These are phyloP conservation scores for Penelope pileata DNA, from an alignment of 2,113 vertebrate genomes.

Conservation along the genomic window DNA sequence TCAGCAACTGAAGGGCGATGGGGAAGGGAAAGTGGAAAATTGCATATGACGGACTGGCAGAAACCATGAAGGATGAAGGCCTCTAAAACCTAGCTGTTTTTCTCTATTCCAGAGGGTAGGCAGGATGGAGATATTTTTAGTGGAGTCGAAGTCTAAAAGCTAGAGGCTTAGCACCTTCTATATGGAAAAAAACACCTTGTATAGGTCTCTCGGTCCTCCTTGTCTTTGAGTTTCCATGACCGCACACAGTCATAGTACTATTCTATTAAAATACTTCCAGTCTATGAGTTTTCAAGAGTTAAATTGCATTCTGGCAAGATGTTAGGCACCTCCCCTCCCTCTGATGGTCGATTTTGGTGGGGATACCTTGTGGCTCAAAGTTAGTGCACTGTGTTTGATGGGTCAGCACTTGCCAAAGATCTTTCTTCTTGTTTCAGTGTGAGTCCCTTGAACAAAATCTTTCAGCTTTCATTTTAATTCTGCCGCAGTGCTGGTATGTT, in stretches of 20 bases:
- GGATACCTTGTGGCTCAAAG: neutral
- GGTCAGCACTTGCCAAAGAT: neutral
- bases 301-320: neutral
- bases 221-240: neutral
- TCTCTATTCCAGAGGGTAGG: neutral
- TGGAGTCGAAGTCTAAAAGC: neutral
- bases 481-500: neutral
- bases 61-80: neutral
- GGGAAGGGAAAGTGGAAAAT: neutral
- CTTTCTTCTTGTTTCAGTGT: neutral
- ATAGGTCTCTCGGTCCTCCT: neutral
- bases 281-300: neutral
- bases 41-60: neutral
- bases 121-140: neutral
- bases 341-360: neutral
- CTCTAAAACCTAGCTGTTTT: neutral
- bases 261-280: neutral
- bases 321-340: neutral
- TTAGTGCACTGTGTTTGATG: neutral
- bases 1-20: neutral
- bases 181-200: neutral
- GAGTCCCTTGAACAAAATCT: neutral
- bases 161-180: neutral
- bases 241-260: neutral
- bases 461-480: neutral